phyloP scores from a whole-genome alignment of 2,888 invertebrate genomes.

The Euproctis similis region DNA sequence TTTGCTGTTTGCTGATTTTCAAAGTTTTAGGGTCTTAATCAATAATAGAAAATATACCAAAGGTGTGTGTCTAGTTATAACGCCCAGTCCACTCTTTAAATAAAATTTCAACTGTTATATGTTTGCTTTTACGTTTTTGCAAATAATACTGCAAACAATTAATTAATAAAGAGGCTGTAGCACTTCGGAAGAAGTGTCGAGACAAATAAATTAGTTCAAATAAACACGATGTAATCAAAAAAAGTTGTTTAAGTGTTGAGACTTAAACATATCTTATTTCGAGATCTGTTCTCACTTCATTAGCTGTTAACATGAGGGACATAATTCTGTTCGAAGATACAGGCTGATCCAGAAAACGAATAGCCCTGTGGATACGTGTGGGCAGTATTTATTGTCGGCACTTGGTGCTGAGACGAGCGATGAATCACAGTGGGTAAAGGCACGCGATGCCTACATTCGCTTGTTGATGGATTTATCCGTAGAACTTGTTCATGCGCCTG shows the following conservation, averaged over 20 bases:
- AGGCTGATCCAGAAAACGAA: conserved; percentile 36
- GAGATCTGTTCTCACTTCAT: not conserved
- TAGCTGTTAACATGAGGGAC: conserved; percentile 3
- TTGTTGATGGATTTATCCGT: conserved; percentile 31
- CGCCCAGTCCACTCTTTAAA: too few relatives aligned
- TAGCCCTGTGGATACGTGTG: conserved; percentile 32
- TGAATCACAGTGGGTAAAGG: conserved; percentile 38
- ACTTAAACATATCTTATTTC: too few relatives aligned
- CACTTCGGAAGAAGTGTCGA: too few relatives aligned
- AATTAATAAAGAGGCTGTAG: too few relatives aligned
- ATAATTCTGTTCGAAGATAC: conserved; percentile 37
- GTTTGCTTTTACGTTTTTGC: too few relatives aligned
- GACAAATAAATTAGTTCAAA: too few relatives aligned
- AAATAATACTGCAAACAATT: too few relatives aligned
- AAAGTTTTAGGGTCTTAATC: not conserved
- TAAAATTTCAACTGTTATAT: too few relatives aligned
- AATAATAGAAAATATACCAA: too few relatives aligned
- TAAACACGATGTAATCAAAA: too few relatives aligned
- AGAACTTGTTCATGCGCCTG: conserved; percentile 13
- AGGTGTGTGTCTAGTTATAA: too few relatives aligned
- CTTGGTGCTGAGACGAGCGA: conserved; percentile 27
- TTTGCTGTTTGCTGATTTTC: conserved; percentile 6
- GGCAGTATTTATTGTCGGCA: conserved; percentile 39
- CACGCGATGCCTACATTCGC: conserved; percentile 31
- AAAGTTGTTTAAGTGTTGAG: too few relatives aligned